Base-by-base conservation (phyloP, 2,113 vertebrate genomes). In the Porphyrio hochstetteri region DNA sequence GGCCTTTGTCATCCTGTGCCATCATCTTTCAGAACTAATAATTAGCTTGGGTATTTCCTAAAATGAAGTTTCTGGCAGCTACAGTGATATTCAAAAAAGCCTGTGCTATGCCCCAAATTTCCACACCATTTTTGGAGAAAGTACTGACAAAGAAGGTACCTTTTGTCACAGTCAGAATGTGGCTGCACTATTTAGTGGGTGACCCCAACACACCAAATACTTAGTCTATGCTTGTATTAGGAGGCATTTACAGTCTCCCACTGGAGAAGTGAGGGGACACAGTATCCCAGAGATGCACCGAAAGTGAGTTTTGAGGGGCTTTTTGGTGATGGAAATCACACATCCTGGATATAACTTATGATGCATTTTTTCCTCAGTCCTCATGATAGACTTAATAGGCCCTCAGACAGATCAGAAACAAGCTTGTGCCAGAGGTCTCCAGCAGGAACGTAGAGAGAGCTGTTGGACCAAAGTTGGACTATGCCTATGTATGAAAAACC, bases 301-400 rank as follows among this genome's bases (percentile, higher is more conserved):
- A 20, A 38, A 68, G 5, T 13, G 5, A 16, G 1, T 16, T 52
- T 78, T 8, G 13, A 16, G 5, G 5, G 2, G 0, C 2, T 42
- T 29, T 28, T 64, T 67, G 20, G 8, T 42, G 21, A 36, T 35
- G 24, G 13, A 64, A 46, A 35, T 9, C 36, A 76, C 33, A 52
- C 7, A 16, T 25, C 21, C 15, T 71, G 27, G 6, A 21, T 38
- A 28, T 17, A 5, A 67, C 6, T 50, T 67, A 50, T 11, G 60
- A 77, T 6, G 25, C 13, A n/a, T 72, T 67, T 78, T 72, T 18
- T 67, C 10, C 27, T 33, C 16, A 27, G 31, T 67, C 59, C 5
- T 72, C 20, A 5, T 48, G 16, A 28, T 18, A 56, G 27, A 67
- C 9, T 48, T 82, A 19, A 52, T 35, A 42, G 13, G 3, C 2